Evolutionary conservation across 2,797 vertebrate genomes (phyloP).

Genomic region (Ispidina lecontei): DNA sequence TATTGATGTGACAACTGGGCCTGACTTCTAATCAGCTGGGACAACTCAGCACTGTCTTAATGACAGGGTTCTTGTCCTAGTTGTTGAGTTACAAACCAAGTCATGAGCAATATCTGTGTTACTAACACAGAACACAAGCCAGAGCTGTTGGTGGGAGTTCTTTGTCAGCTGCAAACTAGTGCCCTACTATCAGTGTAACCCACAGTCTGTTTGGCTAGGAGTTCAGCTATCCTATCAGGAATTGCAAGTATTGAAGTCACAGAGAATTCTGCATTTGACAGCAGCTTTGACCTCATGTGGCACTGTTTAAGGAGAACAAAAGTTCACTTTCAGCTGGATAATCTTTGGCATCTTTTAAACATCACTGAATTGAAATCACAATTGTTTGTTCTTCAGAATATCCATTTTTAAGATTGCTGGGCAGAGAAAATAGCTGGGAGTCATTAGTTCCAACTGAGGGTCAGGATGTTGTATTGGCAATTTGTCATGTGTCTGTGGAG

Average conservation of each 20-base stretch:
- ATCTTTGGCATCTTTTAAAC: background rate
- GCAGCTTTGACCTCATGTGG: background rate
- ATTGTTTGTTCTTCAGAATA: background rate
- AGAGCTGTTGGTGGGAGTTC: background rate
- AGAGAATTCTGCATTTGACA: background rate
- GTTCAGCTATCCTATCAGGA: background rate
- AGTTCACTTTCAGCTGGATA: background rate
- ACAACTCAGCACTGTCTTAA: background rate
- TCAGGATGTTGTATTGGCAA: background rate
- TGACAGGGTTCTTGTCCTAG: background rate
- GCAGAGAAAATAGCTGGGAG: background rate
- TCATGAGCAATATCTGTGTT: background rate
- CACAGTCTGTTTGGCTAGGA: background rate
- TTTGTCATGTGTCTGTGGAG: background rate
- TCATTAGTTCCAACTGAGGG: background rate
- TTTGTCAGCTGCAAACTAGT: background rate
- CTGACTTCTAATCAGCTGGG: background rate
- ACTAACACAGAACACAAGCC: background rate
- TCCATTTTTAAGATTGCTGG: background rate
- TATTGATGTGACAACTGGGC: background rate
- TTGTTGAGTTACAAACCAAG: background rate
- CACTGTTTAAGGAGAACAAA: background rate
- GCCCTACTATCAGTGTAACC: background rate
- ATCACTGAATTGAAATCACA: background rate
- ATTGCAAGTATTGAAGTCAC: background rate